Base-by-base conservation (phyloP, 2,888 invertebrate species). In the Drepana falcataria region DNA sequence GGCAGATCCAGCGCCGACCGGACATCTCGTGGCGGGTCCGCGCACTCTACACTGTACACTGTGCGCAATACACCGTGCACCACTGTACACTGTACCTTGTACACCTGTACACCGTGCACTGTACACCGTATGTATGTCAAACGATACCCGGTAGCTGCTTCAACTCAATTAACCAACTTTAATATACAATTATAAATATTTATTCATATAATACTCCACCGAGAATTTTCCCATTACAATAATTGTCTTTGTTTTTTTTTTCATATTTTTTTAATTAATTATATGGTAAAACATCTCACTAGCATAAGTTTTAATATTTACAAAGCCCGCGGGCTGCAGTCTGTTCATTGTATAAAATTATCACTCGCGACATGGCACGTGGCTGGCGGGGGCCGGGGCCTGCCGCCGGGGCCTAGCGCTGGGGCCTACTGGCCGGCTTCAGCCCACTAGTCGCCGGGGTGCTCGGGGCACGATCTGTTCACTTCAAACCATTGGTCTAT, bases 401-500 rank as follows among this genome's bases (percentile, higher is more conserved):
- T 48, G 47, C 52, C 49, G 53, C 55, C 48, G 53, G 49, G 51
- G 54, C 58, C 49, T 53, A 47, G 52, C 49, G 49, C 54, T 56
- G 55, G 53, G 44, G 47, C 59, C 59, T 61, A 53, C 63, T 55
- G 97, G 75, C 95, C 95, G 64, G 52, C 53, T 54, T 34, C 52
- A 52, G 61, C 59, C 73, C 83, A 91, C 93, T 94, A 98, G 93
- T 98, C 98, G 77, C 97, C 96, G 72, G 99, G 99, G 92, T 99
- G 99, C 91, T 99, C 99, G 54, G 99, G 99, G 93, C 99, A 99
- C 79, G 97, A 97, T 90, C 99, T 95, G 93, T 99, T 99, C 85
- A 98, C 96, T 91, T 98, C 97, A 92, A 99, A 99, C 99, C 99
- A 99, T 92, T 96, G 95, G 93, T 99, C 99, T 92, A 99, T 99